phyloP scores from a whole-genome alignment of 2,797 vertebrate genomes.

The Emydoidea blandingii region DNA sequence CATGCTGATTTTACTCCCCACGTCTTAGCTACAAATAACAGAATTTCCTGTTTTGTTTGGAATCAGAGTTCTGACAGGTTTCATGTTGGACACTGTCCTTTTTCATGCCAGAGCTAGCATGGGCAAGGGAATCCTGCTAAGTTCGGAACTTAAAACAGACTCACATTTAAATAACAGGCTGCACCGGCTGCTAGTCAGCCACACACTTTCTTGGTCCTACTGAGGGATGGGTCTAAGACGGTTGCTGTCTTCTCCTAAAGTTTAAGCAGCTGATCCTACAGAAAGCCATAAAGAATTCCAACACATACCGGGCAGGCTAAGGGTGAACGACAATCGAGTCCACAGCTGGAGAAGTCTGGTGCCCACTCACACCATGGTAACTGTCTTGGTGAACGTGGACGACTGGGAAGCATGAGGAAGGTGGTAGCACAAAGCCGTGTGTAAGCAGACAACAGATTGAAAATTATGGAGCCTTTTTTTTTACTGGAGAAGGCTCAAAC shows the following conservation, averaged over 20 bases:
- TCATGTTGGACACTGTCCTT: neutral
- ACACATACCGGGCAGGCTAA: accelerated
- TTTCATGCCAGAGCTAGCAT: neutral
- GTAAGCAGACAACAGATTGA: neutral
- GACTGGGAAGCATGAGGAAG: neutral
- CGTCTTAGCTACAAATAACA: accelerated
- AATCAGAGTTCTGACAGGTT: neutral
- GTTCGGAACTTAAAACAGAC: neutral
- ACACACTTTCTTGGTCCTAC: neutral
- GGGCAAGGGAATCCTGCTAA: neutral
- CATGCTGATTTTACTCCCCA: neutral
- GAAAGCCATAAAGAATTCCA: neutral
- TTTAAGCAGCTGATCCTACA: accelerated
- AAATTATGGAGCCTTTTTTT: neutral
- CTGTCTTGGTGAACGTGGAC: neutral
- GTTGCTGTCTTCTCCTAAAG: accelerated
- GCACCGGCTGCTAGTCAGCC: neutral
- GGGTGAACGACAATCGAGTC: neutral
- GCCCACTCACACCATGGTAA: neutral
- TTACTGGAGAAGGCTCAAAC: neutral
- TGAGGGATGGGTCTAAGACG: neutral
- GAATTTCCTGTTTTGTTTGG: accelerated
- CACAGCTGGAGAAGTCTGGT: neutral
- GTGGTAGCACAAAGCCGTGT: neutral
- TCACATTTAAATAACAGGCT: neutral